Conservation (phyloP, 2,888 invertebrate species). For the Troides oblongomaculatus region DNA sequence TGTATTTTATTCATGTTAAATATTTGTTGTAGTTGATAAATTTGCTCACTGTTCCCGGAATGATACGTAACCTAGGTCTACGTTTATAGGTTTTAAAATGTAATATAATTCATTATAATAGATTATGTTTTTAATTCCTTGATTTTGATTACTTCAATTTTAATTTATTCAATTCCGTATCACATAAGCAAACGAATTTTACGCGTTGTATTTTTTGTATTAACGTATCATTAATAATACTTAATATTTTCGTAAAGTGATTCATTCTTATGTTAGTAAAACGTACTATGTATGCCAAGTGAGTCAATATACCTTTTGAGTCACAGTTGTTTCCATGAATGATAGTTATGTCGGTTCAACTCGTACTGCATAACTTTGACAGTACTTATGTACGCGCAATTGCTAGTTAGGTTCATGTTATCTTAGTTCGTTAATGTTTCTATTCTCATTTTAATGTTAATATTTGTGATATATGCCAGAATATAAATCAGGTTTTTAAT, state of each 20-base stretch:
- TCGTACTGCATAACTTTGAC: conserved; percentile 5
- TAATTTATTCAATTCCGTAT: too few species aligned
- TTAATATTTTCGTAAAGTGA: conserved; percentile 29
- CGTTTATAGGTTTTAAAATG: too few species aligned
- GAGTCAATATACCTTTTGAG: conserved; percentile 56
- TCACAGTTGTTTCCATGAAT: conserved; percentile 60
- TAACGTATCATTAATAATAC: background rate
- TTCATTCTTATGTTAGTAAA: conserved; percentile 35
- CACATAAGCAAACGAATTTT: too few species aligned
- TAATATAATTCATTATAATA: too few species aligned
- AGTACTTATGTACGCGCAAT: background rate
- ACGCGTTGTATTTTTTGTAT: background rate
- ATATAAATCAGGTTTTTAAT: background rate
- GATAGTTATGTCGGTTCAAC: conserved; percentile 31
- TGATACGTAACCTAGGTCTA: too few species aligned
- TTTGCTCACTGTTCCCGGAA: too few species aligned
- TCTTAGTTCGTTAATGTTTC: background rate
- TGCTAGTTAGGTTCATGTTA: background rate
- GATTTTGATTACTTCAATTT: too few species aligned
- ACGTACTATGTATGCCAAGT: conserved; percentile 38
- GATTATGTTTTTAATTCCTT: too few species aligned
- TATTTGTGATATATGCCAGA: background rate
- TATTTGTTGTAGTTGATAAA: too few species aligned
- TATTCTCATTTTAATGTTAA: background rate
- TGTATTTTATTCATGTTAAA: too few species aligned